These are phyloP conservation scores for Stegana nigrithorax DNA, from an alignment of 2,888 invertebrate genomes.

Conservation along the genomic window DNA sequence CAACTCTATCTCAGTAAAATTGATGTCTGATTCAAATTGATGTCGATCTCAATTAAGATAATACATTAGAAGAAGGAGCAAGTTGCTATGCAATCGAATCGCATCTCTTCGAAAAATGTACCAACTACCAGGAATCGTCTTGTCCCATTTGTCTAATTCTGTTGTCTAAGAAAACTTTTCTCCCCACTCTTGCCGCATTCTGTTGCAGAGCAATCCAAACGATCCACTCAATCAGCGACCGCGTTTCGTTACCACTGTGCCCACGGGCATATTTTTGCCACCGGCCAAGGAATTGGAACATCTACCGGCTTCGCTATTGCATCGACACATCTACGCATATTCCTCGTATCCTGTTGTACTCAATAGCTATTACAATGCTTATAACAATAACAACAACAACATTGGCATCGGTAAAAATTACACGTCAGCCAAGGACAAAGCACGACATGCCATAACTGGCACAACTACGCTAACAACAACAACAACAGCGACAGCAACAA, in stretches of 20 bases:
- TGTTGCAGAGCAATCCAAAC: slow-evolving; percentile 54
- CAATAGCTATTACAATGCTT: slow-evolving; percentile 43
- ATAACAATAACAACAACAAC: slow-evolving; percentile 30
- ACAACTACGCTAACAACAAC: neutral
- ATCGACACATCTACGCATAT: slow-evolving; percentile 74
- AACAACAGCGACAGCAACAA: slow-evolving; percentile 18
- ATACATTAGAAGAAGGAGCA: too few relatives aligned
- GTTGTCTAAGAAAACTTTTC: neutral
- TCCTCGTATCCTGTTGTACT: slow-evolving; percentile 73
- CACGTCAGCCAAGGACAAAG: slow-evolving; percentile 20
- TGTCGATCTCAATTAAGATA: too few relatives aligned
- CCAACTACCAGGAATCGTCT: neutral
- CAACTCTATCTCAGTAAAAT: too few relatives aligned
- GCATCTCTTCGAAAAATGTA: neutral
- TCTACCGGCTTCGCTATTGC: slow-evolving; percentile 52
- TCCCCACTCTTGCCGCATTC: neutral
- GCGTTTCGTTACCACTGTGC: slow-evolving; percentile 85
- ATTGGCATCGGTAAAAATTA: slow-evolving; percentile 11
- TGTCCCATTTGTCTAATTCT: neutral
- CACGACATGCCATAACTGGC: neutral
- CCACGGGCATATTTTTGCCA: slow-evolving; percentile 81
- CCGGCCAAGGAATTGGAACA: slow-evolving; percentile 74
- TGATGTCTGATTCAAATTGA: too few relatives aligned
- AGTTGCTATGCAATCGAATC: too few relatives aligned
- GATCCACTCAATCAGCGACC: slow-evolving; percentile 67